phyloP scores from a whole-genome alignment of 2,888 invertebrate genomes.

The Phorcus lineatus region DNA sequence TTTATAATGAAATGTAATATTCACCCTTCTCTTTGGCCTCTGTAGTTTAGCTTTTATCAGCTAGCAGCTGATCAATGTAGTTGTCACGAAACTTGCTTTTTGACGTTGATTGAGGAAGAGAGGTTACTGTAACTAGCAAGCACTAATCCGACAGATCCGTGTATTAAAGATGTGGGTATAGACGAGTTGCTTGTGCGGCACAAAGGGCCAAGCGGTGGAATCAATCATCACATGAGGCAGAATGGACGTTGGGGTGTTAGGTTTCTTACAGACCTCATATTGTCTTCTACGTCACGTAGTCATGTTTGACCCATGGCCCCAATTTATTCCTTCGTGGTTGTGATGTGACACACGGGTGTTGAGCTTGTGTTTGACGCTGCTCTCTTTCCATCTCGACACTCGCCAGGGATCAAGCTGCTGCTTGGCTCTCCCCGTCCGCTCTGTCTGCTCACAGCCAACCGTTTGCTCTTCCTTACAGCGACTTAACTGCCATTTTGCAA shows the following conservation, averaged over 20 bases:
- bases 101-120: background rate
- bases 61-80: background rate
- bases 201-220: background rate
- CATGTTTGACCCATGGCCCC: slow-evolving; percentile 29
- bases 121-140: background rate
- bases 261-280: slow-evolving; percentile 24
- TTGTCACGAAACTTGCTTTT: slow-evolving; percentile 5
- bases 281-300: slow-evolving; percentile 26
- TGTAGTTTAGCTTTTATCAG: background rate
- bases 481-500: too few relatives aligned
- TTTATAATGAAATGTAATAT: too few relatives aligned
- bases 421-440: too few relatives aligned
- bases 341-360: slow-evolving; percentile 21
- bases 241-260: slow-evolving; percentile 18
- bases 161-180: background rate
- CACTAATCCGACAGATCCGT: background rate
- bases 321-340: slow-evolving; percentile 14
- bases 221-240: slow-evolving; percentile 18
- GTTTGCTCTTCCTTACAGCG: too few relatives aligned
- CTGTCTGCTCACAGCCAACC: too few relatives aligned
- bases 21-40: too few relatives aligned
- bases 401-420: background rate
- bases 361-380: background rate
- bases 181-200: background rate
- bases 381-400: slow-evolving; percentile 16